Base-by-base conservation (phyloP, 2,797 vertebrate genomes). In the Acanthiza pusilla region DNA sequence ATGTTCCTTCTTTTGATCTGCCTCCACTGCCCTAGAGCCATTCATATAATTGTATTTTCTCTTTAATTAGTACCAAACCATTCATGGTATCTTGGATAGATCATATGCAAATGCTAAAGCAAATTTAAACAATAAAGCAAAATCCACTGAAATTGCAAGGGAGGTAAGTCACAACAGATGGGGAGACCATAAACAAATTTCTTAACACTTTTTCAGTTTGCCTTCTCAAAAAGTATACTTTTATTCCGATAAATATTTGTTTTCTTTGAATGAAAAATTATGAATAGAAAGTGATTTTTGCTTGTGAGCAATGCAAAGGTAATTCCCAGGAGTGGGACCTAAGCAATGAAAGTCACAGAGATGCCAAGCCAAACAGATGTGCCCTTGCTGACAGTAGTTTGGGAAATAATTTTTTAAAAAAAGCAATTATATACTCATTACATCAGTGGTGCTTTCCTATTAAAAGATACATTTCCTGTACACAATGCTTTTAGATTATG, bases 401-500 rank as follows among this genome's bases (percentile, higher is more conserved):
- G 76, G 75, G 66, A 93, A 94, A 95, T 32, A 1, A 45, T 27
- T 79, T 91, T 10, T 19, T 1, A 10, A 14, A 89, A 89, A 88
- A 68, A 71, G 19, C 62, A 95, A 92, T 94, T 95, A 89, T 40
- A 75, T 8, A 43, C 36, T 85, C 55, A 77, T 66, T 71, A 87
- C 18, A 88, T 40, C 76, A 78, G 55, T 51, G 45, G 13, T 54
- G 66, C 17, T 42, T 84, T 96, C 77, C 34, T 32, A 78, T 68
- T 87, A 89, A 58, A 93, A 77, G 54, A 68, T 36, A 74, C 12
- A 38, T 76, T 95, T 85, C 54, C 32, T 11, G 5, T 68, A 77
- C 58, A 81, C 32, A 89, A 19, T 79, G 62, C 34, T 88, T 96
- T 53, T 40, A 95, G 80, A 91, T 90, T 67, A 78, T 72, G 68